phyloP scores from a whole-genome alignment of 2,797 vertebrate genomes.

The Australoheros facetus region DNA sequence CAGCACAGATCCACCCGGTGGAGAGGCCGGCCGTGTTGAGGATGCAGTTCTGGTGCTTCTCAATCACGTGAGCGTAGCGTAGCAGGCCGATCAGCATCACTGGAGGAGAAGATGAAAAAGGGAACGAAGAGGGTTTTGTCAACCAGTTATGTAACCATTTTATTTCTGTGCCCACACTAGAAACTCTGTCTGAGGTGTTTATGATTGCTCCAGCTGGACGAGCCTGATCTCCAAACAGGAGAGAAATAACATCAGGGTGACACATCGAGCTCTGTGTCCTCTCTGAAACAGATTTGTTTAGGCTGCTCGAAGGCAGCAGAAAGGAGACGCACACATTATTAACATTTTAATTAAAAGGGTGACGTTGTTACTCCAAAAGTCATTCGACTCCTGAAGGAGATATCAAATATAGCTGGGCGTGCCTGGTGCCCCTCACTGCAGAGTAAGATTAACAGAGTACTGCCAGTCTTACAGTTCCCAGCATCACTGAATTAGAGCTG shows the following conservation, averaged over 20 bases:
- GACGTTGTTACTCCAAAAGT: fast-evolving
- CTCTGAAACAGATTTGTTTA: background rate
- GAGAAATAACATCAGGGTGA: background rate
- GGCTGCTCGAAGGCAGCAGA: background rate
- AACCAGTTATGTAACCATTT: background rate
- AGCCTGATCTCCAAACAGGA: background rate
- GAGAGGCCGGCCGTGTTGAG: constrained; percentile 89
- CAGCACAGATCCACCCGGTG: constrained; percentile 87
- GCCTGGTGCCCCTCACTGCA: background rate
- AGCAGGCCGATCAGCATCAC: constrained; percentile 90
- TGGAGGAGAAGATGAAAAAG: constrained; percentile 14
- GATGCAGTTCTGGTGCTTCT: constrained; percentile 86
- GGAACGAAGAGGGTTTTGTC: background rate
- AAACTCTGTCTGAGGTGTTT: background rate
- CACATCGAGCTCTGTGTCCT: background rate
- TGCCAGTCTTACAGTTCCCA: background rate
- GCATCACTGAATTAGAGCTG: background rate
- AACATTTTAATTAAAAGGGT: background rate
- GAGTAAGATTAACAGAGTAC: background rate
- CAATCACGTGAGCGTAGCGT: constrained; percentile 88
- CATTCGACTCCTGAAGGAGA: background rate
- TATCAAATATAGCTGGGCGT: no score
- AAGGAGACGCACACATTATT: background rate
- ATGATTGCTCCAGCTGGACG: fast-evolving
- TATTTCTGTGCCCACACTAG: background rate